Percentiles rank a stretch among this genome's conserved stretches.
phyloP scores from a whole-genome alignment of 2,888 invertebrate genomes.

The Xylota segnis region DNA sequence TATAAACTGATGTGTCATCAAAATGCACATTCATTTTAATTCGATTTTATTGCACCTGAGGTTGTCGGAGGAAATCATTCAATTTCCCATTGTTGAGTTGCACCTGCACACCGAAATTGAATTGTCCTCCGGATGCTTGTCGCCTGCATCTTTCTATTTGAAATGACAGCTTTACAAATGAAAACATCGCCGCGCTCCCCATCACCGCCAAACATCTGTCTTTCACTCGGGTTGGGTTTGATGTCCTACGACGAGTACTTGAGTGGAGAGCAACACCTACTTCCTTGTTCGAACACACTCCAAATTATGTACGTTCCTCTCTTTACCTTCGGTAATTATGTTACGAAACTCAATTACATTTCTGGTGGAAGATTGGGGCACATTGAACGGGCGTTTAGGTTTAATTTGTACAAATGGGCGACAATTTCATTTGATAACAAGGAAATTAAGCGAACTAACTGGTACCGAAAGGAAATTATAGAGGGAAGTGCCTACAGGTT shows the following conservation, averaged over 20 bases:
- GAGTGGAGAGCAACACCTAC: slow-evolving; percentile 8
- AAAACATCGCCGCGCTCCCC: not conserved
- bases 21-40: slow-evolving; percentile 36
- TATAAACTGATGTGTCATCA: slow-evolving; percentile 19
- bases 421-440: not conserved
- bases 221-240: slow-evolving; percentile 7
- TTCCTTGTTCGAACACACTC: slow-evolving; percentile 16
- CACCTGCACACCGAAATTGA: slow-evolving; percentile 25
- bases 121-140: not conserved
- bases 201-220: slow-evolving; percentile 26
- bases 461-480: no score
- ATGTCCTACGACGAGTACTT: not conserved
- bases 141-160: slow-evolving; percentile 17
- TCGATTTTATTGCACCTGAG: slow-evolving; percentile 20
- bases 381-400: not conserved
- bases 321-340: slow-evolving; percentile 18
- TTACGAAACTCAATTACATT: slow-evolving; percentile 18
- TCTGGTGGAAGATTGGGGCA: not conserved
- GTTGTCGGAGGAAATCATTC: slow-evolving; percentile 2
- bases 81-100: slow-evolving; percentile 15
- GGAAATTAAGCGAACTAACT: not conserved
- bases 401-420: not conserved
- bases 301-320: not conserved
- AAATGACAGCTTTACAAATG: slow-evolving; percentile 15
- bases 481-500: no score